Evolutionary conservation across 2,888 invertebrate genomes (phyloP), one percentile per base, ranked within the genome.

Genomic region (Polydesmus complanatus): DNA sequence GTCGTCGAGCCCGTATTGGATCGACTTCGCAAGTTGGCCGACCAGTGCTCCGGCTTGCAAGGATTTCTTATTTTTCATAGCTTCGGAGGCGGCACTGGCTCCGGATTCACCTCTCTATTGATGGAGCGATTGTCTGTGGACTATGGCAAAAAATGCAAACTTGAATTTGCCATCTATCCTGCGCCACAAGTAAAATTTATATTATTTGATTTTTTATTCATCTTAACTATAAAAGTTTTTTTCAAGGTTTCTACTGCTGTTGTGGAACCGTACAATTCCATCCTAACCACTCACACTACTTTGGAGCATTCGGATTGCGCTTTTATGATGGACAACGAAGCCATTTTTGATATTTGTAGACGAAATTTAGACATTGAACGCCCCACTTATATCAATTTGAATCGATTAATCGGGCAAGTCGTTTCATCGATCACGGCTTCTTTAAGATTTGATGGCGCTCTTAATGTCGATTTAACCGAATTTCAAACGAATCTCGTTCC

Each of bases 391-490:
- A 83, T 83, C 50, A 89, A 90, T 73, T 78, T 96, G 73, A 96
- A 96, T 78, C 81, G 95, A 70, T 80, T 96, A 69, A 94, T 96
- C 70, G 87, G 93, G 54, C 95, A 95, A 76, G 92, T 95, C 53
- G 53, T 52, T 19, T 52, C 53, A 11, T 52, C 53, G 11, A 52
- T 52, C 53, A 52, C 53, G 11, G 92, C 92, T 62, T 92, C 92
- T 51, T 80, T 93, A 69, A 83, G 92, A 69, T 92, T 93, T 79
- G 91, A 89, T 77, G 91, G 91, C 74, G 91, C 91, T 66, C 67
- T 92, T 66, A 93, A 92, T 77, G 92, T 52, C 14, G 53, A 52
- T 21, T 19, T 52, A 14, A 52, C 53, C 14, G 53, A 52, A 19
- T 52, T 52, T 21, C 53, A 52, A 19, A 52, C 53, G 11, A 52